Evolutionary conservation across 2,888 invertebrate species (phyloP), one percentile per base, ranked within the genome.

Genomic region (Spodoptera exigua): DNA sequence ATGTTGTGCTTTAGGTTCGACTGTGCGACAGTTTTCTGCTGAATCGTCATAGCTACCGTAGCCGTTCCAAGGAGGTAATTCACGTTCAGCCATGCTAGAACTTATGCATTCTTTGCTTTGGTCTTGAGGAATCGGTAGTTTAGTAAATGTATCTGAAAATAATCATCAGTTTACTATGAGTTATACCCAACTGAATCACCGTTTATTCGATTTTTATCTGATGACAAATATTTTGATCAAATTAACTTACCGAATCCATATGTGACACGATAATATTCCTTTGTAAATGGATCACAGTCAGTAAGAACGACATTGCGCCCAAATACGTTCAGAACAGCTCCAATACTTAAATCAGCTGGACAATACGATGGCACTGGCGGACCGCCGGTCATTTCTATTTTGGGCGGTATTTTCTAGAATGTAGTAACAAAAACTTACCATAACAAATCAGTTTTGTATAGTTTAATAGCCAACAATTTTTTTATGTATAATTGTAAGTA

Each of bases 11-110:
- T 97, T 97, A 0, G 97, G 97, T 74, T 97, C 95, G 0, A 98
- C 96, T 0, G 96, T 96, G 47, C 96, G 95, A 82, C 98, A 98
- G 83, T 98, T 98, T 73, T 97, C 97, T 9, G 98, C 97, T 0
- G 98, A 98, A 85, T 99, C 98, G 64, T 98, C 98, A 82, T 97
- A 97, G 0, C 96, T 96, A 0, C 99, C 99, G 89, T 96, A 98
- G 2, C 98, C 98, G 83, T 98, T 98, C 95, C 97, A 98, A 0
- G 98, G 98, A 0, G 98, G 98, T 43, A 97, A 83, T 70, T 95
- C 88, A 1, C 95, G 87, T 17, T 94, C 89, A 3, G 85, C 82
- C 43, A 90, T 64, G 1, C 73, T 80, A 47, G 89, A 78, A 56
- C 89, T 78, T 10, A 91, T 62, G 48, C 85, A 84, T 56, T 88